Base-by-base conservation (phyloP, 2,113 vertebrate genomes). In the Sebastes schlegelii region DNA sequence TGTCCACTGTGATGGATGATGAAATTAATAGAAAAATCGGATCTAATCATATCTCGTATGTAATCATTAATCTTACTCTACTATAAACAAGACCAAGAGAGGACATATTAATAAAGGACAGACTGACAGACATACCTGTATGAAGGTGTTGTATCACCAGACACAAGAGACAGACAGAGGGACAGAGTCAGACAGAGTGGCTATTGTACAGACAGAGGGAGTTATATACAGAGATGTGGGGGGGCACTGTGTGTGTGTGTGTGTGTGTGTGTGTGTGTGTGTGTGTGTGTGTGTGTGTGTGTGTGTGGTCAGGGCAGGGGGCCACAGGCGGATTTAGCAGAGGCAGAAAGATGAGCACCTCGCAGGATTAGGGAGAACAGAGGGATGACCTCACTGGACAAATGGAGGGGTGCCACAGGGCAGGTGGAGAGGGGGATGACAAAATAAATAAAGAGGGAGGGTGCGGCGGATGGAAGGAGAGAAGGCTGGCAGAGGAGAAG, bases 351-450 rank as follows among this genome's bases (percentile, higher is more conserved):
- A 94, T 26, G 92, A 95, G 92, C 88, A 91, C 83, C 85, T 57
- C 65, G 1, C 77, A 79, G 95, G 95, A 95, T 96, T 94, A 95
- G 81, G 81, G 65, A 83, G 88, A 91, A 91, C 66, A 88, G 85
- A 86, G 83, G 79, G 82, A 91, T 96, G 95, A 96, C 92, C 90
- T 96, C 95, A 96, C 84, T 64, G 80, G 84, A 93, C 92, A 93
- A 94, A 95, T 91, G 89, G 87, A 88, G 74, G 68, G 71, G 51
- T 77, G 82, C 62, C 68, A 65, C 82, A 70, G 69, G 80, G 81
- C 90, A 88, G 85, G 88, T 85, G 85, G 76, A 66, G 79, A 34
- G 54, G 40, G 79, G 77, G 81, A 23, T 19, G 84, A 77, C 48
- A 77, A 67, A 84, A 74, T 16, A 16, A 48, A 65, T 16, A 16